These are phyloP conservation scores for Apteryx mantelli DNA, from an alignment of 2,113 vertebrate genomes.

Conservation along the genomic window DNA sequence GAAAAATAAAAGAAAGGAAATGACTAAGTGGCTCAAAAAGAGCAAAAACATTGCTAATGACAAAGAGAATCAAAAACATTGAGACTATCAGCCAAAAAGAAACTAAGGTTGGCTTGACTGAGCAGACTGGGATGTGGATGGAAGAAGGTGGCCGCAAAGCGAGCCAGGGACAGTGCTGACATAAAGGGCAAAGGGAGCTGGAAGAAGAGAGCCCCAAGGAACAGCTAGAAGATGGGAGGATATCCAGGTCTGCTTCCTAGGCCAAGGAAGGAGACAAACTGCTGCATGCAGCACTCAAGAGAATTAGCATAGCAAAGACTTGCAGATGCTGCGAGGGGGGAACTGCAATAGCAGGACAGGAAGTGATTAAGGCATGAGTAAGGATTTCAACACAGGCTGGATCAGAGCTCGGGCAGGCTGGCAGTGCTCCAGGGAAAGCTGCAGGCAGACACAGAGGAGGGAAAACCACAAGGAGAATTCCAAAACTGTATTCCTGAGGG, in stretches of 20 bases:
- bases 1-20: slow-evolving; percentile 32
- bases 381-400: neutral
- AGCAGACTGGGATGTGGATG: neutral
- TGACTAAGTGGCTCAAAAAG: neutral
- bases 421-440: slow-evolving; percentile 2
- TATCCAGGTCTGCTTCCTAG: neutral
- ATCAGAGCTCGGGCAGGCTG: neutral
- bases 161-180: neutral
- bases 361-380: slow-evolving; percentile 57
- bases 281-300: neutral
- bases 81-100: neutral
- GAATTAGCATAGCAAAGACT: neutral
- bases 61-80: neutral
- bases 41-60: neutral
- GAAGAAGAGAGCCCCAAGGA: neutral
- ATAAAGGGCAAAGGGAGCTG: fast-evolving
- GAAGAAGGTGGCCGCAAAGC: neutral
- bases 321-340: neutral
- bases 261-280: neutral
- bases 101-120: neutral
- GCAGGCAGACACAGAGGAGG: neutral
- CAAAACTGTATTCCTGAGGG: neutral
- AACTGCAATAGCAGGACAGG: neutral
- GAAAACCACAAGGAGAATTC: neutral
- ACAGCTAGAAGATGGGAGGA: neutral